Base-by-base conservation (phyloP, 2,113 vertebrate species). In the Atherinomorus stipes region DNA sequence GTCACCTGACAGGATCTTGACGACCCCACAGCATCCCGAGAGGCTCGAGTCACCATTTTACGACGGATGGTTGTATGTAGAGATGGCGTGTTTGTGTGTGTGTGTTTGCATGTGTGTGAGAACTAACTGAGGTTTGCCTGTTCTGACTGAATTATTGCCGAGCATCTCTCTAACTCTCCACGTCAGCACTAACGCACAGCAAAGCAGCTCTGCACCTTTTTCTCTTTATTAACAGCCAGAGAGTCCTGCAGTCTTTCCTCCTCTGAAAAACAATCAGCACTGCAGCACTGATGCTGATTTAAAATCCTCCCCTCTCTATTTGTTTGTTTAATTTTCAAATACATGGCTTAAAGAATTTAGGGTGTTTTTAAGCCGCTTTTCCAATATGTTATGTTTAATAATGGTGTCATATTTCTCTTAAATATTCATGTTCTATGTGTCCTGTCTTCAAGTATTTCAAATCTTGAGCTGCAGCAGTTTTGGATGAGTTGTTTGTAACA, bases 41-140 rank as follows among this genome's bases (percentile, higher is more conserved):
- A 94, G 79, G 95, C 95, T 90, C 96, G 96, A 95, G 96, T 97
- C 95, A 94, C 94, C 93, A 95, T 99, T 90, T 97, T 98, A 94
- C 97, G 94, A 78, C 92, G 96, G 94, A 96, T 97, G 94, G 96
- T 99, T 97, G 97, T 99, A 99, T 97, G 98, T 99, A 98, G 94
- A 88, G 81, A 84, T 71, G 0, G 82, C 25, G 83, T 68, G 81
- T 83, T 52, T 52, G 11, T 25, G 38, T 64, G 50, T 19, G 58
- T 73, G 62, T 59, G 69, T 61, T 47, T 81, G 84, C 64, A 71
- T 59, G 79, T 53, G 54, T 69, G 84, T 90, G 89, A 38, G 67
- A 75, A 94, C 93, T 96, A 95, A 95, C 90, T 59, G 75, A 90
- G 79, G 25, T 69, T 76, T 53, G 72, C 78, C 68, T 80, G 61